Conservation (phyloP, 1,140 invertebrate genomes). For the Psix sp. region DNA sequence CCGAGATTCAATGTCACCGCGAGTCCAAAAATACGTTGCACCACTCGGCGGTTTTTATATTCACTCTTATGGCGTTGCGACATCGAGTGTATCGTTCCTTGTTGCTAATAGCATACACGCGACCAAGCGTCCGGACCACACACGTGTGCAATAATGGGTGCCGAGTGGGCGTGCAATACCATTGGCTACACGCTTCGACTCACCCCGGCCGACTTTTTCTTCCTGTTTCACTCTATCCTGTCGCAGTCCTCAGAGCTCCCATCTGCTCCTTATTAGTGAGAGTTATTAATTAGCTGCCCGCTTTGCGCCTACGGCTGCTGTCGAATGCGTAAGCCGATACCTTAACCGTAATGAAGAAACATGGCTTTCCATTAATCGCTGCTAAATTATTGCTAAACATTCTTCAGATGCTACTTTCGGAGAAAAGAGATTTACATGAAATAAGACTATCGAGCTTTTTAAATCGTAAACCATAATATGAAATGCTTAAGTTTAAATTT, state of each 20-base stretch:
- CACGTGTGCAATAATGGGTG: constrained; percentile 74
- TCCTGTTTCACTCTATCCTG: constrained; percentile 50
- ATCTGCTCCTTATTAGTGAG: constrained; percentile 74
- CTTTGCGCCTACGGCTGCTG: constrained; percentile 60
- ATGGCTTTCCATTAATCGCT: constrained; percentile 54
- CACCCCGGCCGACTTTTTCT: constrained; percentile 55
- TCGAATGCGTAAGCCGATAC: constrained; percentile 63
- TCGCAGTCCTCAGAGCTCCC: constrained; percentile 55
- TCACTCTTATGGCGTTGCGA: constrained; percentile 46
- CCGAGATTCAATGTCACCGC: too few relatives aligned
- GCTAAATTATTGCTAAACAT: constrained; percentile 35
- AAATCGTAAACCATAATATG: too few relatives aligned
- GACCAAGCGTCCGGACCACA: constrained; percentile 75
- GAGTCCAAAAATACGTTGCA: too few relatives aligned
- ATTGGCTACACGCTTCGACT: constrained; percentile 58
- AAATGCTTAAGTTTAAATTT: too few relatives aligned
- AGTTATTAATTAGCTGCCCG: constrained; percentile 73
- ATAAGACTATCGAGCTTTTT: too few relatives aligned
- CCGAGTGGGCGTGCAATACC: constrained; percentile 62
- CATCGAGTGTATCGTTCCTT: constrained; percentile 63
- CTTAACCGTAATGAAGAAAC: constrained; percentile 62
- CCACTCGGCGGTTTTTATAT: too few relatives aligned
- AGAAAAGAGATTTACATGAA: background rate
- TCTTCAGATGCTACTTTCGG: background rate
- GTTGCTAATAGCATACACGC: constrained; percentile 75